phyloP scores from a whole-genome alignment of 2,888 invertebrate species.

The Meloe dianella region DNA sequence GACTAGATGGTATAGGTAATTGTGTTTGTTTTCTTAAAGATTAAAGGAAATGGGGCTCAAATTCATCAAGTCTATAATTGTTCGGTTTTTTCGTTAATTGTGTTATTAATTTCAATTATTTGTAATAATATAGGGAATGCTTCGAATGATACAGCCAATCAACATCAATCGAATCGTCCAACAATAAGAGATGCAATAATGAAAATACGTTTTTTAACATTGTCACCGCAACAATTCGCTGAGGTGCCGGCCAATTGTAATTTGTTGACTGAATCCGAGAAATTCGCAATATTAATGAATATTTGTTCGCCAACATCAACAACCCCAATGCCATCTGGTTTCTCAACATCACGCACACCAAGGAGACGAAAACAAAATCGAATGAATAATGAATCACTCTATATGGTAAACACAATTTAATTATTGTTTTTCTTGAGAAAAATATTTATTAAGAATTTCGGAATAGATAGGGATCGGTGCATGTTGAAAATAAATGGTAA shows the following conservation, averaged over 20 bases:
- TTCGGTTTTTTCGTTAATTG: neutral
- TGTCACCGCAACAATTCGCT: slow-evolving; percentile 83
- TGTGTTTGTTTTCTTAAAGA: slow-evolving; percentile 49
- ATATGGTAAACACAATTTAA: slow-evolving; percentile 22
- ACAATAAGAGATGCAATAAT: slow-evolving; percentile 71
- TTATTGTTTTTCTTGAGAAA: neutral
- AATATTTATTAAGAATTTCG: neutral
- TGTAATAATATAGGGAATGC: slow-evolving; percentile 33
- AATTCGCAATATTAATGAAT: slow-evolving; percentile 82
- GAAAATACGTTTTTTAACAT: slow-evolving; percentile 80
- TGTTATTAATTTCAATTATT: neutral
- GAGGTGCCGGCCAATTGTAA: slow-evolving; percentile 79
- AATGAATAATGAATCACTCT: slow-evolving; percentile 21
- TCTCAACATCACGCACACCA: slow-evolving; percentile 65
- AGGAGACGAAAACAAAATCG: slow-evolving; percentile 56
- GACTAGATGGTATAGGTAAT: slow-evolving; percentile 59
- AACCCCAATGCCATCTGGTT: slow-evolving; percentile 75
- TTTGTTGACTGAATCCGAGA: slow-evolving; percentile 77
- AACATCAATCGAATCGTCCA: slow-evolving; percentile 41
- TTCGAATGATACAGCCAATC: slow-evolving; percentile 34
- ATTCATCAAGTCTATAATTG: too few relatives aligned
- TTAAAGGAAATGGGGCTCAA: slow-evolving; percentile 17
- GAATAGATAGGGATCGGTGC: neutral
- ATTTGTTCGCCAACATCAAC: slow-evolving; percentile 75
- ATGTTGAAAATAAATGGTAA: neutral